These are phyloP conservation scores for Ichneumon xanthorius DNA, from an alignment of 2,888 invertebrate species.

Conservation along the genomic window DNA sequence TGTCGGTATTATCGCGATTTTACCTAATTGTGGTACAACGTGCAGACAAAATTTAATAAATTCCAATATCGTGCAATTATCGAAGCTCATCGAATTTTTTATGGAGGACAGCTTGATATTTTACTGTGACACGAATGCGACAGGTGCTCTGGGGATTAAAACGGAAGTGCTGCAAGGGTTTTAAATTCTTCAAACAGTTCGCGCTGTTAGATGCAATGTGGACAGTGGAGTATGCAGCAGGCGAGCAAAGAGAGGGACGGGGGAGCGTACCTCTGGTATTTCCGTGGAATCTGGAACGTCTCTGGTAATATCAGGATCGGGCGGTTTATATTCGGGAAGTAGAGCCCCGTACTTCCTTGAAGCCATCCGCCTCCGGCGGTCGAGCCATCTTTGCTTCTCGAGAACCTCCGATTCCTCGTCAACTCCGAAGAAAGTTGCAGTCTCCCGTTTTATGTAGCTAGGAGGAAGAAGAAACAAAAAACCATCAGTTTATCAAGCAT, in stretches of 20 bases:
- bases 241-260: neutral
- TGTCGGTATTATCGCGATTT: too few species aligned
- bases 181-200: conserved; percentile 17
- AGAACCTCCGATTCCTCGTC: conserved; percentile 91
- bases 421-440: conserved; percentile 94
- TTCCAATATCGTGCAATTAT: neutral
- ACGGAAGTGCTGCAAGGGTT: conserved; percentile 2
- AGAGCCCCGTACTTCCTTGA: conserved; percentile 89
- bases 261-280: conserved; percentile 78
- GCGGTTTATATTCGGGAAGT: conserved; percentile 87
- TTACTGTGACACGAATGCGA: neutral
- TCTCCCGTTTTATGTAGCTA: conserved; percentile 91
- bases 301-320: conserved; percentile 87
- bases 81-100: neutral
- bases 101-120: neutral
- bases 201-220: neutral
- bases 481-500: neutral
- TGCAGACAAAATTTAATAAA: neutral
- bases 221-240: conserved; percentile 2
- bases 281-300: conserved; percentile 83
- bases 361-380: conserved; percentile 92
- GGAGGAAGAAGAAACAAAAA: conserved; percentile 1
- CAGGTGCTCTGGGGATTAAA: neutral
- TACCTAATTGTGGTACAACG: too few species aligned
- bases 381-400: conserved; percentile 92